These are phyloP conservation scores for Pholis gunnellus DNA, from an alignment of 2,113 vertebrate genomes.

Conservation along the genomic window DNA sequence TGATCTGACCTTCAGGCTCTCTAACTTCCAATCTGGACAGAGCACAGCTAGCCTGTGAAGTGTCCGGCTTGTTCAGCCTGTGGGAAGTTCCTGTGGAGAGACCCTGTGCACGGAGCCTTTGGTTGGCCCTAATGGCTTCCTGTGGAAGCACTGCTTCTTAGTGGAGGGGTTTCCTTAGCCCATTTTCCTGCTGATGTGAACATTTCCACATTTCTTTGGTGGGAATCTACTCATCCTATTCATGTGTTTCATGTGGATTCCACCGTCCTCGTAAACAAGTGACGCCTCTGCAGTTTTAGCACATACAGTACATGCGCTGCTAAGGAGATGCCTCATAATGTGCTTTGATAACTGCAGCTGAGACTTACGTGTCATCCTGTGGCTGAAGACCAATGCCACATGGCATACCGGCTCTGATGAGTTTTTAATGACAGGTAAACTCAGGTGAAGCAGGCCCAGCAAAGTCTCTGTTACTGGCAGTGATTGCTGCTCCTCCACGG, in stretches of 20 bases:
- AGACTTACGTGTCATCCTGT: constrained; percentile 15
- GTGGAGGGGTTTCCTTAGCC: constrained; percentile 73
- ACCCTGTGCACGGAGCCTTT: constrained; percentile 54
- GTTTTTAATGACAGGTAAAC: constrained; percentile 77
- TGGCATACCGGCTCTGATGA: constrained; percentile 21
- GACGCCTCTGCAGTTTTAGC: neutral
- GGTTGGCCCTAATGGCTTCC: constrained; percentile 73
- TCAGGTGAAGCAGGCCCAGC: constrained; percentile 73
- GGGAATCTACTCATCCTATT: constrained; percentile 58
- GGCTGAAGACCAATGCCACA: constrained; percentile 23
- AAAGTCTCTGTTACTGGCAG: constrained; percentile 76
- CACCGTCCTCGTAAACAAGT: constrained; percentile 41
- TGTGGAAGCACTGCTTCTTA: constrained; percentile 69
- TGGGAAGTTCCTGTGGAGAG: constrained; percentile 77
- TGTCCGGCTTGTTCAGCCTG: constrained; percentile 34
- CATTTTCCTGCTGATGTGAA: constrained; percentile 78
- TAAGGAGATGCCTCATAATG: constrained; percentile 4
- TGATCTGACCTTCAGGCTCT: constrained; percentile 32
- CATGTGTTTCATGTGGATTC: constrained; percentile 40
- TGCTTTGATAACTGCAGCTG: constrained; percentile 12
- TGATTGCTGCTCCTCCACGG: constrained; percentile 79
- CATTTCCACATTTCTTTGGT: constrained; percentile 69
- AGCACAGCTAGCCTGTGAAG: constrained; percentile 38
- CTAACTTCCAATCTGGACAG: constrained; percentile 13
- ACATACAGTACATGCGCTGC: neutral